Conservation (phyloP, 2,888 invertebrate genomes). For the Fragum sueziense region DNA sequence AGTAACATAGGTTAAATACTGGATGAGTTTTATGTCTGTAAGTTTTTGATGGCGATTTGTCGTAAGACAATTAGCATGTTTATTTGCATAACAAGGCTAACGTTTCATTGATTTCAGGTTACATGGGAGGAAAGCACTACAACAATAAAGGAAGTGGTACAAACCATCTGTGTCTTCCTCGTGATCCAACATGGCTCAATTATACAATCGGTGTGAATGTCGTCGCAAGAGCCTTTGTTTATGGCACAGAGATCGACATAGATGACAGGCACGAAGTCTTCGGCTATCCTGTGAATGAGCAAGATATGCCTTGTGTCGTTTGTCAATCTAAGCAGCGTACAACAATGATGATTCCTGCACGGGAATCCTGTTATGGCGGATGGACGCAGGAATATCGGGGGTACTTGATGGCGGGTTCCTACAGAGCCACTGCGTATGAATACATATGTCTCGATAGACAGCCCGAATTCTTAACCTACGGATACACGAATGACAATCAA, state of each 20-base stretch:
- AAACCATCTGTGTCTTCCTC: conserved; percentile 35
- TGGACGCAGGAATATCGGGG: not conserved
- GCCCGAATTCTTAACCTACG: conserved; percentile 44
- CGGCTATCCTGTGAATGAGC: not conserved
- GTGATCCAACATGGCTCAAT: conserved; percentile 38
- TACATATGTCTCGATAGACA: conserved; percentile 59
- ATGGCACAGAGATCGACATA: not conserved
- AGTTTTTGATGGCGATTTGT: too few species aligned
- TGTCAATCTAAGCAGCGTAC: conserved; percentile 17
- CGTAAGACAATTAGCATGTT: too few species aligned
- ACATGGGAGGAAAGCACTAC: conserved; percentile 28
- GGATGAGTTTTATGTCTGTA: too few species aligned
- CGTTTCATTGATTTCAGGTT: too few species aligned
- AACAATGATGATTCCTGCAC: not conserved
- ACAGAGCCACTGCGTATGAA: not conserved
- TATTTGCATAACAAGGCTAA: too few species aligned
- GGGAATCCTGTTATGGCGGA: not conserved
- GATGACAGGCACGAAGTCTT: conserved; percentile 1
- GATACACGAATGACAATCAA: conserved; percentile 43
- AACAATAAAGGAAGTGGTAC: conserved; percentile 25
- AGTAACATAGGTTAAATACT: too few species aligned
- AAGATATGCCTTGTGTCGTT: conserved; percentile 45
- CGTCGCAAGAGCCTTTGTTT: not conserved
- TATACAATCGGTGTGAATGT: conserved; percentile 17
- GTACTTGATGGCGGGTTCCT: not conserved